These are phyloP conservation scores for Eudemis profundana DNA, from an alignment of 2,888 invertebrate species.

Conservation along the genomic window DNA sequence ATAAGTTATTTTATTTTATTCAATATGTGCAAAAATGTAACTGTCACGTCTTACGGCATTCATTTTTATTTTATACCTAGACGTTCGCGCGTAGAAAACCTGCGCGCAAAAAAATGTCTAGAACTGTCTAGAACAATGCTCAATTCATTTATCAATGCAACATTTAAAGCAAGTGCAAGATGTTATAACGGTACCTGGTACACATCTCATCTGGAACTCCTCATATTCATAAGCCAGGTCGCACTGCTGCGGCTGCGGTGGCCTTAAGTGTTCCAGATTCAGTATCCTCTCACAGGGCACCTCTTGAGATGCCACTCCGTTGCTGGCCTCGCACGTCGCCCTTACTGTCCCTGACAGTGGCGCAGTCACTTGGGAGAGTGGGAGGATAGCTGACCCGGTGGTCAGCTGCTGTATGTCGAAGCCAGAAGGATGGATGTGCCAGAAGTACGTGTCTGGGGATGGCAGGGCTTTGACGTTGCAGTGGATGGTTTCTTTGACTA, in stretches of 20 bases:
- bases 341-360: slow-evolving; percentile 66
- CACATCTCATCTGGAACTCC: slow-evolving; percentile 79
- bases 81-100: too few relatives aligned
- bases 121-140: too few relatives aligned
- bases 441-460: slow-evolving; percentile 73
- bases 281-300: slow-evolving; percentile 68
- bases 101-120: not conserved
- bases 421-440: slow-evolving; percentile 73
- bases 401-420: slow-evolving; percentile 74
- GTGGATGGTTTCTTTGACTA: slow-evolving; percentile 70
- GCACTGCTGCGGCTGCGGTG: slow-evolving; percentile 73
- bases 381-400: slow-evolving; percentile 71
- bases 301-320: slow-evolving; percentile 75
- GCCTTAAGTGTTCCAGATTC: slow-evolving; percentile 72
- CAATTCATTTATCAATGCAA: too few relatives aligned
- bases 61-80: too few relatives aligned
- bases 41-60: too few relatives aligned
- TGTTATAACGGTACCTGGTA: slow-evolving; percentile 65
- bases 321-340: slow-evolving; percentile 74
- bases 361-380: slow-evolving; percentile 73
- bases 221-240: slow-evolving; percentile 75
- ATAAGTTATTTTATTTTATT: not conserved
- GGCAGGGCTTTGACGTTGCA: slow-evolving; percentile 74
- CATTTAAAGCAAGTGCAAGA: too few relatives aligned
- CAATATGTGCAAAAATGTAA: too few relatives aligned